Evolutionary conservation across 1,140 invertebrate species (phyloP), one percentile per base, ranked within the genome.

Genomic region (Zaprionus ghesquierei): DNA sequence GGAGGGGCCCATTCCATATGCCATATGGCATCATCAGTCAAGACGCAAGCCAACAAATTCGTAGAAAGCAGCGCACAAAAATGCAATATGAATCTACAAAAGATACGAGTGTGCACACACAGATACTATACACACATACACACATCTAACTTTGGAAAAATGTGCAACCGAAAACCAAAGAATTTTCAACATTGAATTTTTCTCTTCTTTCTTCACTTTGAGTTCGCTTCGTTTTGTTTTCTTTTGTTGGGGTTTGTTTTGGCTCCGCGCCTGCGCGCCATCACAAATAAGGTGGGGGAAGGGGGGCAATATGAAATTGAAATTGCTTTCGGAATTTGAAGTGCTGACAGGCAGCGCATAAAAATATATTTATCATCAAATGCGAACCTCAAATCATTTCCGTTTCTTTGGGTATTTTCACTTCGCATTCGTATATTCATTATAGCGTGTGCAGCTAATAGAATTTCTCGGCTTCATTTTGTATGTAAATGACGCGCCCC

Each of bases 11-110:
- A 29, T 22, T 49, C 25, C 25, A 41, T 9, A 13, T 15, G 22
- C 49, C n/a, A 33, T 50, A 53, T 63, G 55, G 35, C 27, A 69
- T 73, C 66, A 69, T 70, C 60, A 70, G 59, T 71, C 62, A 66
- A 61, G 49, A 46, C 27, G 10, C 15, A 63, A 35, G 18, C 49
- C 44, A 50, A 20, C 2, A 27, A 65, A 41, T 58, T 71, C 25
- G 60, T 64, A 75, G 72, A 75, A 75, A 75, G 72, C 68, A 70
- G 60, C 60, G 53, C 53, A 53, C 66, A 58, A 75, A 75, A 75
- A 70, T 69, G 59, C 59, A 70, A 63, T 75, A 60, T 70, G 60
- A 63, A 63, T 41, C 35, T 59, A 69, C 55, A 63, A 69, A 75
- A 61, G 66, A 70, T 60, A 35, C 56, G 41, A 66, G 53, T 66